Evolutionary conservation across 2,113 vertebrate genomes (phyloP), one percentile per base, ranked within the genome.

Genomic region (Leucoraja erinaceus): DNA sequence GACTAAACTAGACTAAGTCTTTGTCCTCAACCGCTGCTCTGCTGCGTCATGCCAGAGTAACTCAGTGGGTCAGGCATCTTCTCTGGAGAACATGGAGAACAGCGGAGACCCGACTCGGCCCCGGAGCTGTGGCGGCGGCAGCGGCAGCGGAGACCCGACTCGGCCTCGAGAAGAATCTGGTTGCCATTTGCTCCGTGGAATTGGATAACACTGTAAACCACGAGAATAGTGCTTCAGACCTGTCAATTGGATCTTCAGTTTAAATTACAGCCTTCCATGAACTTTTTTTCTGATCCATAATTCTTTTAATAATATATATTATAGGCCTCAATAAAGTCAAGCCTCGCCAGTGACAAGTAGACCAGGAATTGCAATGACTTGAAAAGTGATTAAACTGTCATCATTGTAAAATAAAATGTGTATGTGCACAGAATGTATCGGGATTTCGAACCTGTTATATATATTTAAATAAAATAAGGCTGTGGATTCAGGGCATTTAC

Each of bases 241-340:
- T 88, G 59, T 33, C 83, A 88, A 31, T 88, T 56, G 83, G 63
- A 88, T 66, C 83, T 61, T 63, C 59, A 88, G 83, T 88, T 88
- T 66, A 88, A 88, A 88, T 88, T 63, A 63, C 59, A 88, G 59
- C n/a, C 83, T 88, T 88, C 83, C 59, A 63, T 16, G 61, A 25
- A 88, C 59, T 88, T 88, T 63, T n/a, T 61, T n/a, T 61, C 28
- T 61, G 61, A 88, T 88, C 59, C 83, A 88, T 31, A 66, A 88
- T 61, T 31, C 61, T 63, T 88, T 63, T 54, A 54, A 88, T 61
- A 61, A 84, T 88, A 88, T 66, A 63, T 88, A 63, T 88, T 66
- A 88, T 88, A 31, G 31, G 83, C 28, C 59, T 63, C 59, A 33
- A 63, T 88, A 63, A 63, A 88, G 59, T n/a, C 11, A 31, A 63